These are phyloP conservation scores for Tuta absoluta DNA, from an alignment of 2,888 invertebrate species.

Conservation along the genomic window DNA sequence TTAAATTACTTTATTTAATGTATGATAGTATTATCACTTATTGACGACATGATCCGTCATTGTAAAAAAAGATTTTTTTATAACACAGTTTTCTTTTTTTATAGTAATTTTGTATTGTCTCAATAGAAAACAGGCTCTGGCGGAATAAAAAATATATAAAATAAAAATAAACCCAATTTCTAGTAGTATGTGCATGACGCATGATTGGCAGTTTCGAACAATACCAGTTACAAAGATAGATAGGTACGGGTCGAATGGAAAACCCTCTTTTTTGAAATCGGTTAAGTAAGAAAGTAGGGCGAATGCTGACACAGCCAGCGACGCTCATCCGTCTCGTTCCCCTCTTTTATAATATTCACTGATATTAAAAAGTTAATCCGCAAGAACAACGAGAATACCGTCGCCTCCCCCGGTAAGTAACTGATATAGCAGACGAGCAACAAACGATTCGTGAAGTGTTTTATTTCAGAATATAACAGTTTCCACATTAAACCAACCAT, in stretches of 20 bases:
- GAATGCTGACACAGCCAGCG: slow-evolving; percentile 45
- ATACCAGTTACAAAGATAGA: neutral
- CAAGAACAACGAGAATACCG: slow-evolving; percentile 46
- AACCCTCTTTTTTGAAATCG: slow-evolving; percentile 51
- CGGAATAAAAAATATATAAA: too few species aligned
- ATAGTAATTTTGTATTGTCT: too few species aligned
- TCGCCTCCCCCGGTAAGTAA: slow-evolving; percentile 37
- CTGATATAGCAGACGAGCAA: slow-evolving; percentile 38
- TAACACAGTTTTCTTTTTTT: too few species aligned
- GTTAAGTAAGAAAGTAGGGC: slow-evolving; percentile 52
- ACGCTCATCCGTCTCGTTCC: slow-evolving; percentile 47
- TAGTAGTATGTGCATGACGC: too few species aligned
- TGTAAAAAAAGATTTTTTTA: too few species aligned
- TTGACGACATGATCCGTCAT: too few species aligned
- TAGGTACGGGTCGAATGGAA: too few species aligned
- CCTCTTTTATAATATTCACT: slow-evolving; percentile 56
- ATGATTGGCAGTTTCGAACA: too few species aligned
- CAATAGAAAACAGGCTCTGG: too few species aligned
- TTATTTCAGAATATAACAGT: slow-evolving; percentile 22
- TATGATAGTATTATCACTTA: too few species aligned
- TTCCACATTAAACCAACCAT: neutral
- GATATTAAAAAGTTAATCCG: slow-evolving; percentile 63
- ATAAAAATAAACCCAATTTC: too few species aligned
- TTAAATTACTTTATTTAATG: too few species aligned
- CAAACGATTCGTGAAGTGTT: slow-evolving; percentile 23